Percentiles rank a stretch among this genome's conserved stretches.
Evolutionary conservation across 2,797 vertebrate genomes (phyloP).

Genomic region (Lacerta agilis): DNA sequence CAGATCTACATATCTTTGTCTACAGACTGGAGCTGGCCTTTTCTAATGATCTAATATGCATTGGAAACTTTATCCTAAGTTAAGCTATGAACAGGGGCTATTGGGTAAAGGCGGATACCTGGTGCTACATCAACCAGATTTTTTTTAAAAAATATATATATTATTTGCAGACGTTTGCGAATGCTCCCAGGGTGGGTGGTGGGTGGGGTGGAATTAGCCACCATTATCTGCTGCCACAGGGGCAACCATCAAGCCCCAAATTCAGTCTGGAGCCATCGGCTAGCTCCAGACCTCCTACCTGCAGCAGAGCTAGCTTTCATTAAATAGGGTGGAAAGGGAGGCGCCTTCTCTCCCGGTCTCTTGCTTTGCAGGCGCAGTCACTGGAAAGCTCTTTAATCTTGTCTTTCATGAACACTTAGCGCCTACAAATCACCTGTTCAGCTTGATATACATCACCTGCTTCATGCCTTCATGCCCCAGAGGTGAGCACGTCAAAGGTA

Average conservation of each 20-base stretch:
- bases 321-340: slow-evolving; percentile 62
- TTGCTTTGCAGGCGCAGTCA: slow-evolving; percentile 49
- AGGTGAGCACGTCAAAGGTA: slow-evolving; percentile 64
- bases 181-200: slow-evolving; percentile 47
- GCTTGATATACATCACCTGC: slow-evolving; percentile 58
- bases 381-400: slow-evolving; percentile 70
- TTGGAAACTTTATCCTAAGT: neutral
- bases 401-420: slow-evolving; percentile 71
- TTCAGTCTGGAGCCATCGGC: slow-evolving; percentile 59
- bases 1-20: neutral
- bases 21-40: no score
- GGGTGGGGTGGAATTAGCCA: slow-evolving; percentile 62
- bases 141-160: slow-evolving; percentile 60
- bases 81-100: slow-evolving; percentile 1
- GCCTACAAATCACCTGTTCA: slow-evolving; percentile 69
- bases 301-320: slow-evolving; percentile 52
- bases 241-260: slow-evolving; percentile 43
- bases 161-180: slow-evolving; percentile 51
- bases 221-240: neutral
- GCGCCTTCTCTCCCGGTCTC: slow-evolving; percentile 45
- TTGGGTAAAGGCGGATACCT: neutral
- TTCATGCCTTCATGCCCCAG: slow-evolving; percentile 63
- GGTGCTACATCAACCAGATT: slow-evolving; percentile 20
- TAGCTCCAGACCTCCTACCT: slow-evolving; percentile 50
- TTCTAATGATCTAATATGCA: neutral